Evolutionary conservation across 2,113 vertebrate species (phyloP).

Genomic region (Lampris incognitus): DNA sequence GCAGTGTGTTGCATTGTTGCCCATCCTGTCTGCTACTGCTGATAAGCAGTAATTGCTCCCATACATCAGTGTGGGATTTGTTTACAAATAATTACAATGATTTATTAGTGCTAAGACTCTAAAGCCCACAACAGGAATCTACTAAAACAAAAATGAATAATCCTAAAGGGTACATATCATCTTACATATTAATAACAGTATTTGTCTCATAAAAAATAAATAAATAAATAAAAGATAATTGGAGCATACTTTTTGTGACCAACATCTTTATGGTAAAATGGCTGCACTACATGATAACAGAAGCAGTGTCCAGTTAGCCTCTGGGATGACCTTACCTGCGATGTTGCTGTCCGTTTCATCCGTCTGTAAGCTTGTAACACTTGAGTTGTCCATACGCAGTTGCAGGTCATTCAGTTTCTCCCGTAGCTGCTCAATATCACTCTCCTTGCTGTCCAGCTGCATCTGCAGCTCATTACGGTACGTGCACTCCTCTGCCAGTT

Average conservation of each 20-base stretch:
- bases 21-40: too few relatives aligned
- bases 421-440: constrained; percentile 95
- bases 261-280: neutral
- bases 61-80: too few relatives aligned
- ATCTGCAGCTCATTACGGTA: constrained; percentile 96
- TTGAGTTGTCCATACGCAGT: constrained; percentile 93
- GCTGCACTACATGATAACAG: neutral
- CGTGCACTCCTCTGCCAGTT: constrained; percentile 92
- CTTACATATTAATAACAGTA: too few relatives aligned
- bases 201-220: too few relatives aligned
- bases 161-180: too few relatives aligned
- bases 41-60: too few relatives aligned
- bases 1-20: too few relatives aligned
- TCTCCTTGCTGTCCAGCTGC: constrained; percentile 99
- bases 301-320: neutral
- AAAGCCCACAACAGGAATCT: too few relatives aligned
- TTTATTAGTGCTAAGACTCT: too few relatives aligned
- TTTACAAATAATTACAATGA: too few relatives aligned
- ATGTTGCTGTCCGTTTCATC: constrained; percentile 94
- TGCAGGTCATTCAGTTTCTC: constrained; percentile 93
- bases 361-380: constrained; percentile 91
- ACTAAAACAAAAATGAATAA: too few relatives aligned
- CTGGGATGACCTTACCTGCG: constrained; percentile 82
- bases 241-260: neutral
- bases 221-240: neutral